Base-by-base conservation (phyloP, 2,113 vertebrate species). In the Dromaius novaehollandiae region DNA sequence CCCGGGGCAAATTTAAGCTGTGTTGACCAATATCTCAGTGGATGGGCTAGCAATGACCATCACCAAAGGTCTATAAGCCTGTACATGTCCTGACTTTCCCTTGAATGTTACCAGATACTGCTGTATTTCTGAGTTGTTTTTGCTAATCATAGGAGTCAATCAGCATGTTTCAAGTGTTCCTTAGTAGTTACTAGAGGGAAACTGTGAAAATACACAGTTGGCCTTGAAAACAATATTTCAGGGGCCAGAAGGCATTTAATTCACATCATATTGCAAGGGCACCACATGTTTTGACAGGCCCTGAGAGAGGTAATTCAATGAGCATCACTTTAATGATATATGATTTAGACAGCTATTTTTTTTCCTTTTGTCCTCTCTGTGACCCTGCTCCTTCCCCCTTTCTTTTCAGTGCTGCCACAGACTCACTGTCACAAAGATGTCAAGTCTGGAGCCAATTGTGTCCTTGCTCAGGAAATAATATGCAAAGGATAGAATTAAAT, bases 261-360 rank as follows among this genome's bases (percentile, higher is more conserved):
- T 97, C 96, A 93, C 97, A 95, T 97, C 94, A 89, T 96, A 92
- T 93, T 90, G 92, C 95, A 93, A 96, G 92, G 82, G 92, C 86
- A 96, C 79, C 93, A 96, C 91, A 93, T 95, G 95, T 97, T 97
- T 95, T 96, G 97, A 96, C 97, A 97, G 91, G 84, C 95, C 94
- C 91, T 95, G 91, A 95, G 94, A 97, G 96, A 97, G 95, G 91
- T 96, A 97, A 97, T 97, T 97, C 95, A 96, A 97, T 95, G 96
- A 97, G 70, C 95, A 97, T 98, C 97, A 96, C 94, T 97, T 90
- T 98, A 97, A 98, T 96, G 96, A 97, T 97, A 95, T 95, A 97
- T 95, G 97, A 97, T 97, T 97, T 96, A 94, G 97, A 97, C 94
- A 97, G 96, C 92, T 94, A 96, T 95, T 94, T 96, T 56, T 56